Evolutionary conservation across 2,888 invertebrate species (phyloP), one percentile per base, ranked within the genome.

Genomic region (Ennomos fuscantarius): DNA sequence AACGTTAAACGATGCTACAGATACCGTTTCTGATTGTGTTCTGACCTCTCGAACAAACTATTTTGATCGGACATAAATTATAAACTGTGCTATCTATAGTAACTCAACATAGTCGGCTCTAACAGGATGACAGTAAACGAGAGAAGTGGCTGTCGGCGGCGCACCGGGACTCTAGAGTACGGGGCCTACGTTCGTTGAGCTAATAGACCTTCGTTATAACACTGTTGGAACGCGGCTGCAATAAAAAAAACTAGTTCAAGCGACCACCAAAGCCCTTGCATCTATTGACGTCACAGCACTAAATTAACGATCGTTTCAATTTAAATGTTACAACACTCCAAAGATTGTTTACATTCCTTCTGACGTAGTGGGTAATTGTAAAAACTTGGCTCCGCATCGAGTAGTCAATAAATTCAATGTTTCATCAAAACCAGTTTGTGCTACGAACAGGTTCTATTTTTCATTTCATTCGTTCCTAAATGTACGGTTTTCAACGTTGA

Each of bases 41-140:
- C 34, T 54, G 12, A 37, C 45, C 43, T 36, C 11, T 56, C 35
- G 35, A 40, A 43, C 31, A 9, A 54, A 35, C 35, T 52, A 31
- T 44, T 51, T 32, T 40, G 44, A 53, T 37, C 32, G 31, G 41
- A 31, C 46, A 24, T 50, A 41, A 50, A 45, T 49, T 35, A 24
- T 24, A 13, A 45, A 45, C 45, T 49, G 45, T 32, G 24, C 39
- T n/a, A n/a, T 49, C 52, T 45, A 47, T 55, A 58, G 62, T 77
- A 77, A 82, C 73, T 73, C 75, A 72, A 70, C 78, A 76, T 24
- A 79, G 67, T 66, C 68, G 65, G 60, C 61, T 61, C 50, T 49
- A 67, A 68, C 78, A 79, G 81, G 84, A 83, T 72, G 82, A 49
- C 60, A 68, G 73, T 75, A 72, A 78, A 80, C 73, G 72, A 79